Base-by-base conservation (phyloP, 2,888 invertebrate species). In the Latrodectus hesperus region DNA sequence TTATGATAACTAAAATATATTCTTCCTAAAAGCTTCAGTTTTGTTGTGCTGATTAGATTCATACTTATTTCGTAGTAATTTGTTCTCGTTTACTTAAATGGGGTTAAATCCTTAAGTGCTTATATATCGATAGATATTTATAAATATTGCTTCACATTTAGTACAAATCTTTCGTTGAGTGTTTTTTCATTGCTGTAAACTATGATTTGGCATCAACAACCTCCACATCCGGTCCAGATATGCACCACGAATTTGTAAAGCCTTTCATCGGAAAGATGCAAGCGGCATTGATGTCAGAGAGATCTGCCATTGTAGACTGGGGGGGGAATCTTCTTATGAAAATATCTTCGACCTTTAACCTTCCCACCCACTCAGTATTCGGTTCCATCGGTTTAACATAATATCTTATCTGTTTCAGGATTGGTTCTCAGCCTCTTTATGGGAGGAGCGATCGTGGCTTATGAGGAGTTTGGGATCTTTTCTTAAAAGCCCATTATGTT, bases 271-370 rank as follows among this genome's bases (percentile, higher is more conserved):
- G 68, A 22, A 68, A 68, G 22, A 26, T 68, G 68, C 38, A 17
- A 22, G 12, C 68, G 68, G 12, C 38, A 68, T 68, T 38, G 38
- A 38, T 38, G 38, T 38, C 38, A 38, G 38, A 38, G 38, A 38
- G 2, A 38, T 38, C 38, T 6, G 38, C 38, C 38, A 4, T 3
- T 38, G 4, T 6, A 60, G 60, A 65, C 26, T 11, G 49, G n/a
- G 49, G 72, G 81, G 86, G 86, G 68, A 53, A n/a, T 64, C 78
- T 55, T 49, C n/a, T 79, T 83, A 88, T 88, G 82, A 68, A 88
- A 83, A 83, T 88, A 70, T 83, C 55, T 60, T 26, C 74, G 78
- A 88, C 87, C 87, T 83, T 88, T 88, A 78, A 88, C 87, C 78
- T 88, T 17, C 78, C 82, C 87, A 14, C 87, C 83, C 74, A 78